Conservation (phyloP, 1,140 invertebrate genomes). For the Lerema accius region DNA sequence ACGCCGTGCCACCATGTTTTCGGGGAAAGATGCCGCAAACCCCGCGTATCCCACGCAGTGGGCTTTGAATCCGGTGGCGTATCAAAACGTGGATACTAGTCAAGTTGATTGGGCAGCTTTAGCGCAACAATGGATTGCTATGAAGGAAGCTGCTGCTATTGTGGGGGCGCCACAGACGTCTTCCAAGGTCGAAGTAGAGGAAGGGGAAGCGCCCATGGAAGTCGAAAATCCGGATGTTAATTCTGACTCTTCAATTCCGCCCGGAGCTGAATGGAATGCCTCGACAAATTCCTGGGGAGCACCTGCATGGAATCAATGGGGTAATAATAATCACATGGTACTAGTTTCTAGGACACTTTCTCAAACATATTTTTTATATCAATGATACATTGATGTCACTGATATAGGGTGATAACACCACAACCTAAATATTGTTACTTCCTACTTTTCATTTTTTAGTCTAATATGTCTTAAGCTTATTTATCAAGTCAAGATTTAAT, state of each 20-base stretch:
- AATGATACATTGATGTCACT: no score
- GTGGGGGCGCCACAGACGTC: constrained; percentile 76
- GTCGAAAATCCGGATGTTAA: constrained; percentile 85
- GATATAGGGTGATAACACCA: no score
- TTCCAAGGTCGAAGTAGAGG: constrained; percentile 83
- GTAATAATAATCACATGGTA: constrained; percentile 56
- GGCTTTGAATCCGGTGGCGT: constrained; percentile 88
- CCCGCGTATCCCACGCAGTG: constrained; percentile 87
- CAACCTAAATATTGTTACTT: no score
- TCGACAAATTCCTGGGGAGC: constrained; percentile 81
- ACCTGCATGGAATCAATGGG: constrained; percentile 85
- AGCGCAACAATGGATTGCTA: constrained; percentile 98
- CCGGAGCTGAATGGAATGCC: constrained; percentile 63
- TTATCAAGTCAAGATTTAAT: no score
- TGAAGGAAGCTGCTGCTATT: constrained; percentile 89
- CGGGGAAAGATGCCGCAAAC: constrained; percentile 81
- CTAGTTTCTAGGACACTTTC: no score
- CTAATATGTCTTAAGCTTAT: no score
- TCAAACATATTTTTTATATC: no score
- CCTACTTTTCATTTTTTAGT: no score
- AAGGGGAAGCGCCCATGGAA: constrained; percentile 93
- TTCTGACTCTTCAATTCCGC: constrained; percentile 55
- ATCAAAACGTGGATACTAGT: constrained; percentile 84
- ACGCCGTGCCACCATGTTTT: constrained; percentile 62
- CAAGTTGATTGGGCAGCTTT: constrained; percentile 97